Conservation (phyloP, 2,113 vertebrate genomes). For the Peromyscus californicus region DNA sequence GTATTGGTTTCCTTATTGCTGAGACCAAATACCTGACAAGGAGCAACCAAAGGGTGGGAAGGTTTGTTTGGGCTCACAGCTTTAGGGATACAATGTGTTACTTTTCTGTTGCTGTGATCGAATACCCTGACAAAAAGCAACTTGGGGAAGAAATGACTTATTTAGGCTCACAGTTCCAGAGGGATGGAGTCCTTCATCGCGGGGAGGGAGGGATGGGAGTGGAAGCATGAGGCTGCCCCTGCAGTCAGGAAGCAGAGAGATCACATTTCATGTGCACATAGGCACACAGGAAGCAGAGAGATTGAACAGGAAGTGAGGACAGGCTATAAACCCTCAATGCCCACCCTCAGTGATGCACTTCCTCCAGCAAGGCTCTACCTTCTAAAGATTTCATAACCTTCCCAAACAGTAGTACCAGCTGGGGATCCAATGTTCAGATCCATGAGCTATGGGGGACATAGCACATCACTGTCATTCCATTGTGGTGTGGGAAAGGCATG, state of each 20-base stretch:
- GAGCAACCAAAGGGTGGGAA: not conserved
- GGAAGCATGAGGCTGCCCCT: not conserved
- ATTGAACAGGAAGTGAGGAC: not conserved
- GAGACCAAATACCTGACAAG: not conserved
- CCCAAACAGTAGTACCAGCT: not conserved
- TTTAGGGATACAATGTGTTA: not conserved
- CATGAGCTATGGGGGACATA: not conserved
- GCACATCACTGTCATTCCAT: not conserved
- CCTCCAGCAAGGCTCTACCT: not conserved
- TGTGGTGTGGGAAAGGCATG: not conserved
- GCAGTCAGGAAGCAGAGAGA: not conserved
- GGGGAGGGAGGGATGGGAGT: not conserved
- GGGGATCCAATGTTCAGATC: not conserved
- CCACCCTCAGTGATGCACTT: not conserved
- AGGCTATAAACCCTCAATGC: not conserved
- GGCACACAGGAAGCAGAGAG: not conserved
- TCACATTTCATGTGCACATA: not conserved
- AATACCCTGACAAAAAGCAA: not conserved
- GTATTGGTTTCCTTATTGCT: not conserved
- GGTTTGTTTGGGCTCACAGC: not conserved
- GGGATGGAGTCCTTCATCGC: no score
- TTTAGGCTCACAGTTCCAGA: not conserved
- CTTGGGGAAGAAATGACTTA: not conserved
- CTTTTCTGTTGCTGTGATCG: not conserved
- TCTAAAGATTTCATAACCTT: not conserved